A percentile compares a stretch with the other conserved stretches of the same genome.
Conservation (phyloP, 2,888 invertebrate genomes). For the Xylota sylvarum region DNA sequence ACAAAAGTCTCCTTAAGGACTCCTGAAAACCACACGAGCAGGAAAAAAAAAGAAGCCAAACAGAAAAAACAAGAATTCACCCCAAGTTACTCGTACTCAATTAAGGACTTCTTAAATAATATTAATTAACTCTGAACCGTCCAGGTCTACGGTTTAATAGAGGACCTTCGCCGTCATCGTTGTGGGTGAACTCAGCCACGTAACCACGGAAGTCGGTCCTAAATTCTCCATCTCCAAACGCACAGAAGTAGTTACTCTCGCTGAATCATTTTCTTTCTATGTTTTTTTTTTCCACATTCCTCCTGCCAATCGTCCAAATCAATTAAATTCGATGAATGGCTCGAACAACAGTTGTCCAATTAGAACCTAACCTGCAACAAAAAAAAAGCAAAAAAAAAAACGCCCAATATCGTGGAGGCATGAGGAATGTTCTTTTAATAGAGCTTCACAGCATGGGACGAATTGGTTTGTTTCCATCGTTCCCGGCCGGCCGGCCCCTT, state of each 20-base stretch:
- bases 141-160: neutral
- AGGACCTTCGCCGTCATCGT: neutral
- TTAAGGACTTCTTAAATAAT: conserved; percentile 27
- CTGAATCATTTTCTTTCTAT: neutral
- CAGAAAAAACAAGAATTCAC: neutral
- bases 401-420: neutral
- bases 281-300: conserved; percentile 13
- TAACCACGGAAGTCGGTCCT: conserved; percentile 11
- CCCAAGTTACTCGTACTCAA: conserved; percentile 22
- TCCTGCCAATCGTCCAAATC: conserved; percentile 22
- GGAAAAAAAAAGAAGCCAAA: neutral
- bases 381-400: conserved; percentile 7
- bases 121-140: conserved; percentile 29
- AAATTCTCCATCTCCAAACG: neutral
- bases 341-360: conserved; percentile 52
- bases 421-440: conserved; percentile 31
- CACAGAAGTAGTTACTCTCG: neutral
- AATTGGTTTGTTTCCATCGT: neutral
- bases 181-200: neutral
- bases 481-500: neutral
- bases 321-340: conserved; percentile 42
- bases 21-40: neutral
- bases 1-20: conserved; percentile 1
- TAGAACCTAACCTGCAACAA: conserved; percentile 22
- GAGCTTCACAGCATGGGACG: neutral